Conservation (phyloP, 2,113 vertebrate genomes). For the Petromus typicus region DNA sequence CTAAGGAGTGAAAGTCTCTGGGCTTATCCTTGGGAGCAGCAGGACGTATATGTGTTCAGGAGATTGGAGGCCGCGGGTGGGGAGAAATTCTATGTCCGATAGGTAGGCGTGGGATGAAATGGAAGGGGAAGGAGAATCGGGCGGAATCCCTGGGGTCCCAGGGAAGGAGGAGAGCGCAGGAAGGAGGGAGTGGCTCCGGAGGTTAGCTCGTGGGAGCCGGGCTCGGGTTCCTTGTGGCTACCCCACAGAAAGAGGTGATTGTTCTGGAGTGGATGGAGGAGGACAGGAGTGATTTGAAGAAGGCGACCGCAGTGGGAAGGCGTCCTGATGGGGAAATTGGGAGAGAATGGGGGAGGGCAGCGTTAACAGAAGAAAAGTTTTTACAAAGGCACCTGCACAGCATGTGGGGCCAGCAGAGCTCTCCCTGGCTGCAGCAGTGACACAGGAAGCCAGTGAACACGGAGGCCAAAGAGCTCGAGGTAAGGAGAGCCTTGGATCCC, state of each 20-base stretch:
- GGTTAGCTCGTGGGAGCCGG: background rate
- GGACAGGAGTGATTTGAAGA: background rate
- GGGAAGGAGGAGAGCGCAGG: background rate
- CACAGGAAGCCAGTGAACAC: background rate
- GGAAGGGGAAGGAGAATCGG: background rate
- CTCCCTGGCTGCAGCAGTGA: background rate
- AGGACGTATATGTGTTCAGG: background rate
- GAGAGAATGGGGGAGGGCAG: background rate
- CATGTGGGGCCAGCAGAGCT: background rate
- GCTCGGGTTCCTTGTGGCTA: background rate
- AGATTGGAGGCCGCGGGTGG: background rate
- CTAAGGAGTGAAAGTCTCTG: background rate
- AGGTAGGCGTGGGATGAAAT: background rate
- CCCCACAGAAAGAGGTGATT: fast-evolving
- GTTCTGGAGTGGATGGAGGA: background rate
- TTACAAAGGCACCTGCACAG: background rate
- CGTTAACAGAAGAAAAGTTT: background rate
- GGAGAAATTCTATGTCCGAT: background rate
- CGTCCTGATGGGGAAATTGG: background rate
- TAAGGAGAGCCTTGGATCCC: background rate
- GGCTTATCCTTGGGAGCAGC: background rate
- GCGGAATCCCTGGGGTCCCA: background rate
- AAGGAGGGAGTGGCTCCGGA: background rate
- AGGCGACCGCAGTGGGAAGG: background rate
- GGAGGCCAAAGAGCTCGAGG: background rate